Evolutionary conservation across 2,113 vertebrate genomes (phyloP).

Genomic region (Noctilio leporinus): DNA sequence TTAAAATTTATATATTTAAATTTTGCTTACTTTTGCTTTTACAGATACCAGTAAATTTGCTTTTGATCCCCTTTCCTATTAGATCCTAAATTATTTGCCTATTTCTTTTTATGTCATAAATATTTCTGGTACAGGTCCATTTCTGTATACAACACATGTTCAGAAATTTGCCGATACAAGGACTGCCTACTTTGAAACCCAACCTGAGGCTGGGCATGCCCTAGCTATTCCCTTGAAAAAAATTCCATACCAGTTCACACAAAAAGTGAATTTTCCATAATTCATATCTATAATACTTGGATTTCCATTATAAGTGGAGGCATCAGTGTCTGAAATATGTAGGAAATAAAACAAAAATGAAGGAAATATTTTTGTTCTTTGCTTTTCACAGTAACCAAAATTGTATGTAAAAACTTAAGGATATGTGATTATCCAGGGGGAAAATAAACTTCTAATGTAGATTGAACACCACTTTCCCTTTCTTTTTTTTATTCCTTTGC

Average conservation of each 20-base stretch:
- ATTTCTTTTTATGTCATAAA: background rate
- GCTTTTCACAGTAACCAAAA: background rate
- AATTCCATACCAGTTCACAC: background rate
- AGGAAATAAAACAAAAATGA: background rate
- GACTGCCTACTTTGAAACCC: background rate
- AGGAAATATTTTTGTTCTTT: background rate
- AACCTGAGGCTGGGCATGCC: background rate
- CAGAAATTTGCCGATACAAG: background rate
- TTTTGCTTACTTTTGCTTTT: constrained; percentile 10
- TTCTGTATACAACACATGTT: background rate
- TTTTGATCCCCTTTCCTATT: background rate
- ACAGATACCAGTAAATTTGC: background rate
- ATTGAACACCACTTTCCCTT: background rate
- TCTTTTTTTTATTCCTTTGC: background rate
- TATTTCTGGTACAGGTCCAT: background rate
- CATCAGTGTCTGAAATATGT: background rate
- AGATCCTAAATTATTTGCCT: background rate
- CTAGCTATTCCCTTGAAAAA: background rate
- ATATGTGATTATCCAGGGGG: background rate
- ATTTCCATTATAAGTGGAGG: background rate
- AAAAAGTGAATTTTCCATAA: background rate
- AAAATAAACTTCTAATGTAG: background rate
- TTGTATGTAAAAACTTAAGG: background rate
- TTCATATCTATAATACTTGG: background rate
- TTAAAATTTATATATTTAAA: background rate